phyloP scores from a whole-genome alignment of 1,140 invertebrate species.

The Leucophenga varia region DNA sequence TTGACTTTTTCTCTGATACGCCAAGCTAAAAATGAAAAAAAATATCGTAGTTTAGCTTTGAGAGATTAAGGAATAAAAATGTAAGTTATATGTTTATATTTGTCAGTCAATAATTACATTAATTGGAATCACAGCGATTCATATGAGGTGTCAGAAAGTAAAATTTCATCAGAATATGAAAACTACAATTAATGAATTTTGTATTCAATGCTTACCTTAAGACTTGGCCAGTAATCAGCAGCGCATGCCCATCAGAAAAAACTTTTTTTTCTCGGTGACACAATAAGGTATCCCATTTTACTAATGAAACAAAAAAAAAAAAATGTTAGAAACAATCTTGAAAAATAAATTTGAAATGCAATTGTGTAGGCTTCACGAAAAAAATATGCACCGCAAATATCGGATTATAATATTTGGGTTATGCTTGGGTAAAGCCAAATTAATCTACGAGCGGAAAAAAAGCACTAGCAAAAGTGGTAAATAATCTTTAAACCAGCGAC shows the following conservation, averaged over 20 bases:
- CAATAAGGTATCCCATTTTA: not conserved
- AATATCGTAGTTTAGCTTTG: not conserved
- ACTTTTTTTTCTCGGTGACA: not conserved
- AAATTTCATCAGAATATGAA: constrained; percentile 49
- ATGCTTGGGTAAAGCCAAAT: constrained; percentile 48
- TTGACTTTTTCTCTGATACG: not conserved
- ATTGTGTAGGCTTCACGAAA: constrained; percentile 37
- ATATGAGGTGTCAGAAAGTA: constrained; percentile 53
- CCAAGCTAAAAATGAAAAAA: too few relatives aligned
- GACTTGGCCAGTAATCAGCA: not conserved
- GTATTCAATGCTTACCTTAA: not conserved
- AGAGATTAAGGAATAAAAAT: too few relatives aligned
- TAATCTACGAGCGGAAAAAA: constrained; percentile 49
- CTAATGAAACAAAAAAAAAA: not conserved
- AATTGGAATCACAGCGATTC: constrained; percentile 44
- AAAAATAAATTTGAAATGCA: not conserved
- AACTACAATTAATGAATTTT: not conserved
- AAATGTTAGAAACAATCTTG: not conserved
- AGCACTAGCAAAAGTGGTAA: constrained; percentile 51
- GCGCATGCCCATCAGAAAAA: not conserved
- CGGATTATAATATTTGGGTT: constrained; percentile 39
- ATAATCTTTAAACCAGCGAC: constrained; percentile 51
- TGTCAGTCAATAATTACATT: constrained; percentile 32
- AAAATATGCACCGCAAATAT: constrained; percentile 52
- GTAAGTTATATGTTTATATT: not conserved